Evolutionary conservation across 2,797 vertebrate genomes (phyloP).

Genomic region (Sebastes cheni): DNA sequence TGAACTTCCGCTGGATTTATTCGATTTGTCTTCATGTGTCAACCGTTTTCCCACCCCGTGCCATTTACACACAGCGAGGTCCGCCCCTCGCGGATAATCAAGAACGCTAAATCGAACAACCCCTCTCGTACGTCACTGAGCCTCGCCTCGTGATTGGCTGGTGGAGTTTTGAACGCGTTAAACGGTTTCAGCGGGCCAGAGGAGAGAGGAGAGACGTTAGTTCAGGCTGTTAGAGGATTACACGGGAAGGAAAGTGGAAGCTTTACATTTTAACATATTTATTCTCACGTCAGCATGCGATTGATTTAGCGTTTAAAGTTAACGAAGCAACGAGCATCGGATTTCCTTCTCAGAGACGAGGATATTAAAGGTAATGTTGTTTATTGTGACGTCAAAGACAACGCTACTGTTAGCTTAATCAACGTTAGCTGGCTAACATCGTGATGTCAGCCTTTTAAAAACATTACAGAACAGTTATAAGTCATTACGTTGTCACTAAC

Average conservation of each 20-base stretch:
- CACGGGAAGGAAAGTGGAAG: background rate
- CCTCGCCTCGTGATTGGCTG: slow-evolving; percentile 58
- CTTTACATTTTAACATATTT: background rate
- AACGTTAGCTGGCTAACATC: background rate
- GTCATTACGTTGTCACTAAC: background rate
- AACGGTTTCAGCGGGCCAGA: slow-evolving; percentile 72
- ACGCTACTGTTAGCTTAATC: background rate
- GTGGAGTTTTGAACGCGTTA: slow-evolving; percentile 56
- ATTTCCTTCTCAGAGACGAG: background rate
- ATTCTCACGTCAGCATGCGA: slow-evolving; percentile 28
- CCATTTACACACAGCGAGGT: fast-evolving
- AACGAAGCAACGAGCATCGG: background rate
- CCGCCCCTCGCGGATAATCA: background rate
- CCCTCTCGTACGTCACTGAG: fast-evolving
- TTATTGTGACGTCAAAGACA: background rate
- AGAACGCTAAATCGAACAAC: fast-evolving
- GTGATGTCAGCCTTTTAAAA: background rate
- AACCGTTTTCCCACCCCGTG: no score
- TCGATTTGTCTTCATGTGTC: background rate
- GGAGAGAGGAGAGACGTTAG: background rate
- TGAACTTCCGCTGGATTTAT: background rate
- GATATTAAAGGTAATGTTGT: slow-evolving; percentile 51
- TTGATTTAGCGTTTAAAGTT: background rate
- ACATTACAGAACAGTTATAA: no score
- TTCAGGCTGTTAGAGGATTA: background rate